Percentiles rank a stretch among this genome's conserved stretches.
phyloP scores from a whole-genome alignment of 37 sponge, comb jelly and placozoan species.

The Bolinopsis microptera region DNA sequence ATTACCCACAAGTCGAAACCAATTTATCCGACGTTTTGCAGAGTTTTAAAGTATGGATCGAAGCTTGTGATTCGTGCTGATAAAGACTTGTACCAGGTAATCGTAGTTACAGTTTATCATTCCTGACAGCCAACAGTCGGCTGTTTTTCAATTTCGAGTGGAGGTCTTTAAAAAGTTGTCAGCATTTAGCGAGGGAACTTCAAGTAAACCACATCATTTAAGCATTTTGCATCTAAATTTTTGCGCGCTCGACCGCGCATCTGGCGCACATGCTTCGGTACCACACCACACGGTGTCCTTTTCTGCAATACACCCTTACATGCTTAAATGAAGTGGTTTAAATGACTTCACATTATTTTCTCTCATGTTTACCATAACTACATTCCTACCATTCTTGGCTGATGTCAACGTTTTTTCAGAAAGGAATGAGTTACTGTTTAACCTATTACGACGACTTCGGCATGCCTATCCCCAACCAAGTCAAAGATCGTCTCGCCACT shows the following conservation, averaged over 20 bases:
- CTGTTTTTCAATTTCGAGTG: background rate
- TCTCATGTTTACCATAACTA: no score
- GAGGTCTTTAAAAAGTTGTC: constrained; percentile 16
- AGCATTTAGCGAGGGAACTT: background rate
- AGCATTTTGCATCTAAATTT: constrained; percentile 46
- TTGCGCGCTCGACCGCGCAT: background rate
- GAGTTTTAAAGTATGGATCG: constrained; percentile 36
- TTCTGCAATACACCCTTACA: no score
- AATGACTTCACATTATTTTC: no score
- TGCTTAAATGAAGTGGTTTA: no score
- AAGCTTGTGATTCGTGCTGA: constrained; percentile 47
- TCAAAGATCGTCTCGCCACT: constrained; percentile 37
- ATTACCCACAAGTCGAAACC: constrained; percentile 63
- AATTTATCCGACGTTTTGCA: background rate
- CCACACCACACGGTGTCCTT: no score
- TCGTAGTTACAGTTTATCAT: background rate
- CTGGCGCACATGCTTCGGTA: background rate
- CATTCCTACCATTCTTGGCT: no score
- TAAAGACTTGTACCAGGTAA: constrained; percentile 21
- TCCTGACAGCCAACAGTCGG: background rate
- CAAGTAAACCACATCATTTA: background rate
- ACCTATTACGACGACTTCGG: constrained; percentile 63
- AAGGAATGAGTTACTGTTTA: constrained; percentile 64
- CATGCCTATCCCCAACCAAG: constrained; percentile 63
- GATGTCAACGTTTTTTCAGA: no score